A percentile compares a stretch with the other conserved stretches of the same genome.
phyloP scores from a whole-genome alignment of 2,888 invertebrate species.

The Mythimna vitellina region DNA sequence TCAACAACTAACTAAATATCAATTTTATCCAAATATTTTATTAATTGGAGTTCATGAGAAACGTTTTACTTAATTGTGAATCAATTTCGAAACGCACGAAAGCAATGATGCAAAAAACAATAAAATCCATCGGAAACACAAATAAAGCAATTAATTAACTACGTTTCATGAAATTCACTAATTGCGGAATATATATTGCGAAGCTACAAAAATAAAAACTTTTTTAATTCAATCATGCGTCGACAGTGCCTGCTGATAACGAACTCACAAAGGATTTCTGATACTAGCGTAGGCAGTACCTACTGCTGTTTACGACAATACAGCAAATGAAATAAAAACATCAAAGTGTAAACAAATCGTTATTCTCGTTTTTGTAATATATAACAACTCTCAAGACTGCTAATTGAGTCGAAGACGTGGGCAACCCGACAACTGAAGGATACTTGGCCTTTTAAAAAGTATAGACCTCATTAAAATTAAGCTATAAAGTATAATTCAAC shows the following conservation, averaged over 20 bases:
- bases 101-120: conserved; percentile 12
- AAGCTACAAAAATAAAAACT: not conserved
- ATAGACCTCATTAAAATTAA: conserved; percentile 61
- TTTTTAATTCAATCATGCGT: conserved; percentile 4
- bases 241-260: conserved; percentile 18
- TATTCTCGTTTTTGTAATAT: conserved; percentile 72
- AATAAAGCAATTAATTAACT: conserved; percentile 4
- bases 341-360: conserved; percentile 76
- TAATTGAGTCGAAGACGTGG: conserved; percentile 67
- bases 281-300: conserved; percentile 44
- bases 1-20: not conserved
- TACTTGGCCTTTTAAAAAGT: conserved; percentile 57
- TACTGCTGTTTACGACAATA: conserved; percentile 31
- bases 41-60: not conserved
- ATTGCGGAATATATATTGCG: conserved; percentile 1
- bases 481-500: conserved; percentile 58
- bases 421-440: conserved; percentile 71
- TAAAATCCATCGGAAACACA: conserved; percentile 8
- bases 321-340: conserved; percentile 70
- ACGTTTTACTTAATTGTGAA: not conserved
- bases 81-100: conserved; percentile 12
- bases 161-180: conserved; percentile 15
- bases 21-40: not conserved
- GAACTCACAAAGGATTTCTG: conserved; percentile 11
- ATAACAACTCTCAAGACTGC: conserved; percentile 67